phyloP scores from a whole-genome alignment of 2,888 invertebrate genomes.

The Tachina lurida region DNA sequence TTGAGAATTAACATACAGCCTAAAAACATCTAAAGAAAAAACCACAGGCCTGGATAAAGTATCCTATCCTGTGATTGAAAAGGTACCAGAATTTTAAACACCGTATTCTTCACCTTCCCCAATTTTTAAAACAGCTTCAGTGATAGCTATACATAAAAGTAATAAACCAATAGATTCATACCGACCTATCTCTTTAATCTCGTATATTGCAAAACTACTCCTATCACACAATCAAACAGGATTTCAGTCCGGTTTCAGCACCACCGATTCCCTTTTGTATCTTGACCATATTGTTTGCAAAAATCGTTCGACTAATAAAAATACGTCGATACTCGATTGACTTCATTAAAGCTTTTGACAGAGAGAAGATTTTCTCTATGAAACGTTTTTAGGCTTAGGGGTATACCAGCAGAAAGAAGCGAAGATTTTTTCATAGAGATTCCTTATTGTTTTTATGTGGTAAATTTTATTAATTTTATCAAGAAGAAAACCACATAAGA shows the following conservation, averaged over 20 bases:
- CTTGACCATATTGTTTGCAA: not conserved
- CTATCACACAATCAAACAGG: not conserved
- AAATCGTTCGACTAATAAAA: not conserved
- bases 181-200: not conserved
- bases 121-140: conserved; percentile 1
- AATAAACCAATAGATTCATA: conserved; percentile 11
- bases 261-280: not conserved
- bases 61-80: too few relatives aligned
- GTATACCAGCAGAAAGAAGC: too few relatives aligned
- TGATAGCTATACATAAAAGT: not conserved
- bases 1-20: not conserved
- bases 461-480: too few relatives aligned
- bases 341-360: conserved; percentile 6
- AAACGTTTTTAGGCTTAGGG: too few relatives aligned
- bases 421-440: too few relatives aligned
- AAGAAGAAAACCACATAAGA: too few relatives aligned
- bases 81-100: too few relatives aligned
- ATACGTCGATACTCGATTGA: not conserved
- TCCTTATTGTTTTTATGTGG: too few relatives aligned
- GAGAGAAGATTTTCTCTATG: too few relatives aligned
- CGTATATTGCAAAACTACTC: not conserved
- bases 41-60: too few relatives aligned
- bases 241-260: not conserved
- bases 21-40: not conserved
- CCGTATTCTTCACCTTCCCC: not conserved